A percentile compares a stretch with the other conserved stretches of the same genome.
Conservation (phyloP, 2,113 vertebrate species). For the Actenoides lindsayi region DNA sequence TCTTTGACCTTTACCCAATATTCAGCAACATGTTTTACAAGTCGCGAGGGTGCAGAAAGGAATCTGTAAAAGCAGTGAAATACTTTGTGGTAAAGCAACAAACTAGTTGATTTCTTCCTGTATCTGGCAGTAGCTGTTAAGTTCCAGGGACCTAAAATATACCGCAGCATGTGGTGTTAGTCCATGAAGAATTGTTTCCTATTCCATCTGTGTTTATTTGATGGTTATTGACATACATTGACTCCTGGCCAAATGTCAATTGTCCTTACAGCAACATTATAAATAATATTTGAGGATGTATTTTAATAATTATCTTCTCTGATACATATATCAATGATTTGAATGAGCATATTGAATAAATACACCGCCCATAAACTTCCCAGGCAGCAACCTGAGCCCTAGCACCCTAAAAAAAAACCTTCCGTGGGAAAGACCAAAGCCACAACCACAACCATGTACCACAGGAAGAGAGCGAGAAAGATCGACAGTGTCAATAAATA, state of each 20-base stretch:
- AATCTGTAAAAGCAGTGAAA: not conserved
- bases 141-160: not conserved
- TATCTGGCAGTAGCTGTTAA: not conserved
- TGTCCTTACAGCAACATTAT: not conserved
- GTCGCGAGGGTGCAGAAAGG: not conserved
- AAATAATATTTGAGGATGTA: not conserved
- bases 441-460: not conserved
- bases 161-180: not conserved
- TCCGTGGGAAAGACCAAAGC: not conserved
- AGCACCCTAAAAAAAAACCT: not conserved
- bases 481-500: not conserved
- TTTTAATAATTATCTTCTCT: not conserved
- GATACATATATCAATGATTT: not conserved
- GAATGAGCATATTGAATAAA: not conserved
- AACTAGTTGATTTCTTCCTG: rapidly evolving
- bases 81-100: not conserved
- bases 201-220: not conserved
- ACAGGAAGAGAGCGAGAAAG: not conserved
- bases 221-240: not conserved
- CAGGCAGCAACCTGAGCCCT: not conserved
- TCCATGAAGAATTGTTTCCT: not conserved
- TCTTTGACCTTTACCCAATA: not conserved
- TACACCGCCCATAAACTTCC: not conserved
- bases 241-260: not conserved
- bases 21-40: not conserved